Percentiles rank a stretch among this genome's conserved stretches.
phyloP scores from a whole-genome alignment of 1,140 invertebrate species.

The Holcopasites calliopsidis region DNA sequence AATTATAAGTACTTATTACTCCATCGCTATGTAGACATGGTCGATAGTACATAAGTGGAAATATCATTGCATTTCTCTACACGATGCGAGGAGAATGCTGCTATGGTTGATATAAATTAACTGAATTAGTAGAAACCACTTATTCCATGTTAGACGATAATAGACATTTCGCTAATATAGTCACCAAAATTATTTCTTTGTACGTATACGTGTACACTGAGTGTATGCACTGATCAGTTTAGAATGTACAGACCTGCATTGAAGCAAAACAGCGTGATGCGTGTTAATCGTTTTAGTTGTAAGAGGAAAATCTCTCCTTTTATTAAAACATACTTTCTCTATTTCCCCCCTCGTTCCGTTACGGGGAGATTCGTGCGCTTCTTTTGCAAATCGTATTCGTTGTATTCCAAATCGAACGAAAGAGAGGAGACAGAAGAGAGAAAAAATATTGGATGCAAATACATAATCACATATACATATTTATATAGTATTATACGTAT shows the following conservation, averaged over 20 bases:
- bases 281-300: neutral
- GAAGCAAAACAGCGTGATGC: neutral
- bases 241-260: conserved; percentile 10
- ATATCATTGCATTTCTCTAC: conserved; percentile 9
- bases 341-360: neutral
- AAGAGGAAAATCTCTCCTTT: neutral
- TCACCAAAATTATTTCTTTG: conserved; percentile 18
- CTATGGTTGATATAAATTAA: conserved; percentile 21
- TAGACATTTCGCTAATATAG: conserved; percentile 27
- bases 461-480: neutral
- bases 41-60: conserved; percentile 34
- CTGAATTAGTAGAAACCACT: conserved; percentile 38
- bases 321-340: neutral
- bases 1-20: conserved; percentile 60
- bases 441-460: neutral
- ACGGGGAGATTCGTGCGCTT: neutral
- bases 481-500: neutral
- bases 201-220: conserved; percentile 18
- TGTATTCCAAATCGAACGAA: conserved; percentile 35
- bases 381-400: conserved; percentile 43
- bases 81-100: conserved; percentile 9
- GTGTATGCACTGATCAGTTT: conserved; percentile 21
- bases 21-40: conserved; percentile 40
- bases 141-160: neutral
- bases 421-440: conserved; percentile 8